These are phyloP conservation scores for Mamestra brassicae DNA, from an alignment of 2,888 invertebrate species.

Conservation along the genomic window DNA sequence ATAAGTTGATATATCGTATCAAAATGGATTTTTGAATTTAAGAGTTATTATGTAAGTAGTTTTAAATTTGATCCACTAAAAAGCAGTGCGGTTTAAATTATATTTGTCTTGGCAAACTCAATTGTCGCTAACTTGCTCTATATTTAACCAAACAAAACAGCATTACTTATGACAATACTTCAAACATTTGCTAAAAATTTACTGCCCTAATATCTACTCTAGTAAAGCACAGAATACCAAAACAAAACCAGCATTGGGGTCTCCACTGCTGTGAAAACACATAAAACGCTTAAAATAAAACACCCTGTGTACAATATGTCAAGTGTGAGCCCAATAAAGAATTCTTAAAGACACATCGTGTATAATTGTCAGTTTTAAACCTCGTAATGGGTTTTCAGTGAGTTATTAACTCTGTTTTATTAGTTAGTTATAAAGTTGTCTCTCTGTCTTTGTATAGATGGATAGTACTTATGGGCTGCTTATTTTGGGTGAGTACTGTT, in stretches of 20 bases:
- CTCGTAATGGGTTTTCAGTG: conserved; percentile 77
- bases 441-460: conserved; percentile 62
- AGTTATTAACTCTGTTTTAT: conserved; percentile 78
- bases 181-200: conserved; percentile 47
- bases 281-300: conserved; percentile 82
- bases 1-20: too few species aligned
- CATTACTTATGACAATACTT: background rate
- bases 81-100: background rate
- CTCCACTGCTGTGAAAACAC: conserved; percentile 82
- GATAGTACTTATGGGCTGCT: conserved; percentile 31
- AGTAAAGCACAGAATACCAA: conserved; percentile 50
- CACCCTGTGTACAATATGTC: conserved; percentile 76
- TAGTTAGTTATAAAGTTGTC: conserved; percentile 66
- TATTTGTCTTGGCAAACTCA: too few species aligned
- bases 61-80: background rate
- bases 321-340: conserved; percentile 82
- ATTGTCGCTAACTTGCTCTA: too few species aligned
- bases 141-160: background rate
- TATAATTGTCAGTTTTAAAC: conserved; percentile 85
- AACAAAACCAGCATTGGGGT: conserved; percentile 70
- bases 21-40: too few species aligned
- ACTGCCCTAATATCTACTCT: conserved; percentile 29
- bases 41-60: too few species aligned
- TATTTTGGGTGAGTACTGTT: conserved; percentile 42
- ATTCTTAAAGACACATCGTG: conserved; percentile 78